phyloP scores from a whole-genome alignment of 2,113 vertebrate genomes.

The Elgaria multicarinata region DNA sequence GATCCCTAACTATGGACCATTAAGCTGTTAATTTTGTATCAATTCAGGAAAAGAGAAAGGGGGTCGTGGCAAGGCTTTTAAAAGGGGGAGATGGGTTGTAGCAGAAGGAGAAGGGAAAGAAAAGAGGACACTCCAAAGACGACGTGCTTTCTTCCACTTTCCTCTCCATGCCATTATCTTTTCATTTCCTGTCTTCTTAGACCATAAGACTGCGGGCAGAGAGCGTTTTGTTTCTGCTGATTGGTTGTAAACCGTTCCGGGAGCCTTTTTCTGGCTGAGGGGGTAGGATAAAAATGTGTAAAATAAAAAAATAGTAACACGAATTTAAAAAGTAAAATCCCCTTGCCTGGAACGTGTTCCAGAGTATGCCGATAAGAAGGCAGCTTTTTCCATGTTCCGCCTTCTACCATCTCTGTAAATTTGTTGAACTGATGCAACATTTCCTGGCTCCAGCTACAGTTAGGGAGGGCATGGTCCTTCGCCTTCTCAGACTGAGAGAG shows the following conservation, averaged over 20 bases:
- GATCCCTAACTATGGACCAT: not conserved
- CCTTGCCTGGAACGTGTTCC: constrained; percentile 75
- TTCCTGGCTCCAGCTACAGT: constrained; percentile 83
- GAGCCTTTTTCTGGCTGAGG: too few relatives aligned
- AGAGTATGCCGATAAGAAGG: constrained; percentile 82
- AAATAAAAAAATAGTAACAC: too few relatives aligned
- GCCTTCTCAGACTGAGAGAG: constrained; percentile 20
- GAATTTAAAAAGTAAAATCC: not conserved
- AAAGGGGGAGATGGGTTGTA: not conserved
- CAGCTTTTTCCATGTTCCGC: constrained; percentile 77
- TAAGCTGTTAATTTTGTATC: not conserved
- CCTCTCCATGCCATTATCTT: too few relatives aligned
- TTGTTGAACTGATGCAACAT: constrained; percentile 78
- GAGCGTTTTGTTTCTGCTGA: too few relatives aligned
- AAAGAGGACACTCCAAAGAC: too few relatives aligned
- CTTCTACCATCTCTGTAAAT: constrained; percentile 77
- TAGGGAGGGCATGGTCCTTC: constrained; percentile 83
- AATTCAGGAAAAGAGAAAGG: not conserved
- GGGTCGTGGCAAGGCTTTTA: too few relatives aligned
- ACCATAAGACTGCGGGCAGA: too few relatives aligned
- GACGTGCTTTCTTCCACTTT: too few relatives aligned
- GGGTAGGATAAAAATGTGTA: too few relatives aligned
- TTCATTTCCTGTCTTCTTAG: too few relatives aligned
- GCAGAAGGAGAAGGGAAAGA: not conserved
- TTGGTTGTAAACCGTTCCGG: too few relatives aligned